Base-by-base conservation (phyloP, 2,888 invertebrate species). In the Drosophila cognata region DNA sequence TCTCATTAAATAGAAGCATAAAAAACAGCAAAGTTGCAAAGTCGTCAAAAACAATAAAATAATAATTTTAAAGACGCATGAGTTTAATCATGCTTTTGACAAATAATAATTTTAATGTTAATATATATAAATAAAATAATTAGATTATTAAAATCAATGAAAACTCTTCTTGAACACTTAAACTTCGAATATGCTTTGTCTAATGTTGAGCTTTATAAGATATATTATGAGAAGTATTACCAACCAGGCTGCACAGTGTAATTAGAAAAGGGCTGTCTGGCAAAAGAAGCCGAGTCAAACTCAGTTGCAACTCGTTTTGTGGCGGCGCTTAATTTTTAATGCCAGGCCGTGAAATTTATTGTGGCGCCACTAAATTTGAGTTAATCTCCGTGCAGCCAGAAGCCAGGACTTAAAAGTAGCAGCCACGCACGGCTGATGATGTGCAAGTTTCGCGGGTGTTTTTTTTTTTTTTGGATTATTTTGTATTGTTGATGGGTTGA, bases 321-420 rank as follows among this genome's bases (percentile, higher is more conserved):
- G 80, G 74, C 64, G 70, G 64, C 76, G 80, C 88, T 90, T 88
- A 90, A 91, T 91, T 91, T 90, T 91, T 91, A 91, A 91, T 91
- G 88, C 91, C 81, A 63, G 63, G 63, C 77, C 77, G 58, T 74
- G 76, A 84, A 91, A 91, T 91, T 91, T 91, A 91, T 91, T 87
- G 83, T 84, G 72, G 72, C 76, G 81, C 90, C 88, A 84, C 88
- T 38, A 88, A 89, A 89, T 89, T 90, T 82, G 79, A 86, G 82
- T 89, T 90, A 89, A 91, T 84, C 86, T 79, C 78, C 63, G 74
- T 65, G 70, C 61, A 80, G 73, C 80, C 84, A 72, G 64, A 41
- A 71, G 38, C 55, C 25, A 56, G 80, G 82, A 80, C 87, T 77
- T 78, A 71, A 76, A 53, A 74, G 46, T 10, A 64, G 28, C 59